A percentile compares a stretch with the other conserved stretches of the same genome.
Conservation (phyloP, 2,797 vertebrate species). For the Neoniphon sammara region DNA sequence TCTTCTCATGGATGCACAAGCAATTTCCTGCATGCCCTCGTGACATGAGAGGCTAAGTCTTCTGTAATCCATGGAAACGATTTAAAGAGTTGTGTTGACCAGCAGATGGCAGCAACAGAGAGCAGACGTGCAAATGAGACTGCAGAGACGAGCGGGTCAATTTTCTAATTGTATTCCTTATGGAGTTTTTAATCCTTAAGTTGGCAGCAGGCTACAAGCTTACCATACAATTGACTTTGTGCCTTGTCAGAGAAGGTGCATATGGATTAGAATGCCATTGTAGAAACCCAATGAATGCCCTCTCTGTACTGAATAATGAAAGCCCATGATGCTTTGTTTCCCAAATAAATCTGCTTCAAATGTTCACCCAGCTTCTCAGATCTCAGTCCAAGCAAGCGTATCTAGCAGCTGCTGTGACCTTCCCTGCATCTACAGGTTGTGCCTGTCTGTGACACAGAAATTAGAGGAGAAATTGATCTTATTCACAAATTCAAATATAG, state of each 20-base stretch:
- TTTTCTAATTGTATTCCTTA: constrained; percentile 21
- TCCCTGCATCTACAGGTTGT: constrained; percentile 19
- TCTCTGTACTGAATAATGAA: constrained; percentile 64
- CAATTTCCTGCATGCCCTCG: not conserved
- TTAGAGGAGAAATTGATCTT: not conserved
- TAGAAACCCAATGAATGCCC: constrained; percentile 64
- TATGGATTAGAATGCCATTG: constrained; percentile 66
- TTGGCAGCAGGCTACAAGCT: constrained; percentile 53
- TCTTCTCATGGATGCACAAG: not conserved
- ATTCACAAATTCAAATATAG: not conserved
- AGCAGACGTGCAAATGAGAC: constrained; percentile 1
- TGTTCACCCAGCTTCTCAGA: constrained; percentile 48
- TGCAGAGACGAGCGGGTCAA: constrained; percentile 37
- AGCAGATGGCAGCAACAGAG: constrained; percentile 76
- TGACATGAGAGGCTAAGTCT: not conserved
- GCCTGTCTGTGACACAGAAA: not conserved
- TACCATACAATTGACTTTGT: constrained; percentile 62
- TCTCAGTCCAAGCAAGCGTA: constrained; percentile 46
- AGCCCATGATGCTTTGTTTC: constrained; percentile 64
- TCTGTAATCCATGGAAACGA: not conserved
- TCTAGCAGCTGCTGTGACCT: constrained; percentile 43
- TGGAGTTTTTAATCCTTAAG: constrained; percentile 59
- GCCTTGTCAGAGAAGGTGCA: constrained; percentile 63
- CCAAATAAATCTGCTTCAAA: constrained; percentile 59
- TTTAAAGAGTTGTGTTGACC: constrained; percentile 18